phyloP scores from a whole-genome alignment of 2,113 vertebrate genomes.

The Sterrhoptilus dennistouni region DNA sequence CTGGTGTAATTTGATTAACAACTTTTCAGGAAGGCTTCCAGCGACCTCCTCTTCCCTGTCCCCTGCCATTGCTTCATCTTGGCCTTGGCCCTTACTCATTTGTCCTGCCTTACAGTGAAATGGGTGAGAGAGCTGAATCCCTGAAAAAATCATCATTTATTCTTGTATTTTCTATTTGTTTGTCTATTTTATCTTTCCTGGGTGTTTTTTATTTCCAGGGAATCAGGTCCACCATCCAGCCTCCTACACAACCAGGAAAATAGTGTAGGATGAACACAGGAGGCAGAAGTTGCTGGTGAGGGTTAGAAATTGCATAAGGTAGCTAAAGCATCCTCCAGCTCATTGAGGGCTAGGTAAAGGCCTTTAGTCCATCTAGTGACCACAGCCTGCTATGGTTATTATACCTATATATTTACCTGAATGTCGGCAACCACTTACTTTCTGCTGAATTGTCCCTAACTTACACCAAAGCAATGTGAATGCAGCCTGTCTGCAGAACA shows the following conservation, averaged over 20 bases:
- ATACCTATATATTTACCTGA: not conserved
- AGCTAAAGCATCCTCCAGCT: not conserved
- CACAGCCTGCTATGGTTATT: not conserved
- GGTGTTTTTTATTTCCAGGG: not conserved
- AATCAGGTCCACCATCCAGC: not conserved
- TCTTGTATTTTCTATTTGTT: not conserved
- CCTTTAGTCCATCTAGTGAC: not conserved
- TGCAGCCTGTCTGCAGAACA: not conserved
- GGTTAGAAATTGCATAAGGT: not conserved
- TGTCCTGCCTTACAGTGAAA: not conserved
- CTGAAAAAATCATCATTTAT: not conserved
- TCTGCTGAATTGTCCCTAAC: not conserved
- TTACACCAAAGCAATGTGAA: not conserved
- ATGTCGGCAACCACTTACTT: not conserved
- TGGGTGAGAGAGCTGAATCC: not conserved
- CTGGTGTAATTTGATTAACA: not conserved
- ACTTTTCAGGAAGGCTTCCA: not conserved
- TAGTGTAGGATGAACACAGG: rapidly evolving
- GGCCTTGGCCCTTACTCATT: not conserved
- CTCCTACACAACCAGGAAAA: not conserved
- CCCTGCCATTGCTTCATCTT: not conserved
- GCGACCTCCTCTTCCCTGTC: not conserved
- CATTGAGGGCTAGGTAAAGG: not conserved
- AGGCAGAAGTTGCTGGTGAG: not conserved
- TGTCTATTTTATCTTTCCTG: not conserved